phyloP scores from a whole-genome alignment of 2,888 invertebrate genomes.

The Tiliacea aurago region DNA sequence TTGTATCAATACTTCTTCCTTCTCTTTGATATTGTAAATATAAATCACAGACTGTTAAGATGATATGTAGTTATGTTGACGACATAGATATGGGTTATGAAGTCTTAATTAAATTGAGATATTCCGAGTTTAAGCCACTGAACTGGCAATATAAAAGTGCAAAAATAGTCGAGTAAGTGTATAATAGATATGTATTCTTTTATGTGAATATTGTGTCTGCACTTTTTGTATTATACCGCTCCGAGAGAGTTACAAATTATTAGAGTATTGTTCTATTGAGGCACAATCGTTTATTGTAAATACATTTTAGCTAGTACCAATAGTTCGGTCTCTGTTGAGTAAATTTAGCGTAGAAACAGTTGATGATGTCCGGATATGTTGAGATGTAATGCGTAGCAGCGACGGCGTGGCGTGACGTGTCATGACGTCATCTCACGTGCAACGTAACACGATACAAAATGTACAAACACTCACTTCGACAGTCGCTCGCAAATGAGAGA shows the following conservation, averaged over 20 bases:
- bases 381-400: conserved; percentile 54
- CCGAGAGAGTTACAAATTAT: conserved; percentile 83
- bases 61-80: conserved; percentile 78
- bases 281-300: conserved; percentile 90
- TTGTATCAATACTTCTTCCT: conserved; percentile 86
- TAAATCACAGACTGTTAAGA: conserved; percentile 79
- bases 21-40: conserved; percentile 85
- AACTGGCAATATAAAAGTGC: conserved; percentile 89
- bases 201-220: conserved; percentile 88
- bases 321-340: conserved; percentile 81
- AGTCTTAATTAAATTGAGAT: conserved; percentile 90
- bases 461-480: conserved; percentile 78
- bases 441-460: conserved; percentile 65
- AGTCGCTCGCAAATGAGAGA: conserved; percentile 78
- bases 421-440: conserved; percentile 53
- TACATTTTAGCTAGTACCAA: conserved; percentile 85
- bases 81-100: conserved; percentile 85
- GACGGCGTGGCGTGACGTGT: conserved; percentile 10
- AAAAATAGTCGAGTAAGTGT: conserved; percentile 88
- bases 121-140: conserved; percentile 89
- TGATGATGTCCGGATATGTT: conserved; percentile 64
- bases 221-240: conserved; percentile 87
- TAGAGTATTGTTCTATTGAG: conserved; percentile 84
- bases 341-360: conserved; percentile 76
- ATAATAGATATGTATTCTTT: conserved; percentile 86